These are phyloP conservation scores for Carettochelys insculpta DNA, from an alignment of 2,113 vertebrate species.

Conservation along the genomic window DNA sequence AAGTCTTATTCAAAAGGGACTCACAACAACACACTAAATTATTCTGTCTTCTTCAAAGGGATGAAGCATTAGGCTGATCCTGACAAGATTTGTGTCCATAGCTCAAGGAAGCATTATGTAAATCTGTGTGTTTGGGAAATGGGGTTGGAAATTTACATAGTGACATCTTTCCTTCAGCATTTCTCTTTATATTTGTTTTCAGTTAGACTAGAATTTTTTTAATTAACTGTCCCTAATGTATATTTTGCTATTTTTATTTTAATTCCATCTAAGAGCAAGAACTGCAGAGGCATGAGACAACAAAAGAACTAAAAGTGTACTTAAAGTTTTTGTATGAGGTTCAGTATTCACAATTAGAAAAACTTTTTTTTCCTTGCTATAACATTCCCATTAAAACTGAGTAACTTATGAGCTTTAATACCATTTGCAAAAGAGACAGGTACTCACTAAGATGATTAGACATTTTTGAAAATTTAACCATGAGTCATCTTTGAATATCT, in stretches of 20 bases:
- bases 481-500: background rate
- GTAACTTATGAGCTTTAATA: rapidly evolving
- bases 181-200: background rate
- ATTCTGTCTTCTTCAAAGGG: background rate
- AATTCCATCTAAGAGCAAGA: background rate
- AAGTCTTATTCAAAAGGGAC: background rate
- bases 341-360: background rate
- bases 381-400: background rate
- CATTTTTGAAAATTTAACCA: background rate
- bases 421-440: background rate
- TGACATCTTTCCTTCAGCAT: background rate
- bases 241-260: background rate
- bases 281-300: background rate
- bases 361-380: background rate
- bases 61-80: background rate
- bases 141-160: background rate
- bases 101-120: background rate
- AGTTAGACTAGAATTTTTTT: background rate
- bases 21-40: background rate
- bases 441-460: background rate
- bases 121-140: background rate
- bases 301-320: background rate
- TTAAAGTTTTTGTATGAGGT: background rate
- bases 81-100: background rate
- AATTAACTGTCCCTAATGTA: background rate